Evolutionary conservation across 2,113 vertebrate species (phyloP).

Genomic region (Lampris megalopsis): DNA sequence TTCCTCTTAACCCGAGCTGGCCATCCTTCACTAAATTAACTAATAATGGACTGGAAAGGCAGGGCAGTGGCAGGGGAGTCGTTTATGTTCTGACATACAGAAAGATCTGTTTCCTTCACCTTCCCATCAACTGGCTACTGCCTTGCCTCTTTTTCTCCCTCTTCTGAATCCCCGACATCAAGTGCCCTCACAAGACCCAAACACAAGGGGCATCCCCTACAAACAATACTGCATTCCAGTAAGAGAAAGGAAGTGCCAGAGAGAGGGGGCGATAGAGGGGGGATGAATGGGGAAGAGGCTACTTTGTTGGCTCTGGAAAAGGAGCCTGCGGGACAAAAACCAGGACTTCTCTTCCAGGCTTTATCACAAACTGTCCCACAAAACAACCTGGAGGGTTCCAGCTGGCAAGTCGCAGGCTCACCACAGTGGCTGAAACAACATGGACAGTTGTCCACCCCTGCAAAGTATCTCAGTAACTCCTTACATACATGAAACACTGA

Average conservation of each 20-base stretch:
- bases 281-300: slow-evolving; percentile 44
- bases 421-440: neutral
- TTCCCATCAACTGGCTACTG: neutral
- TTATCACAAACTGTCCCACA: slow-evolving; percentile 1
- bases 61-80: neutral
- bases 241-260: slow-evolving; percentile 7
- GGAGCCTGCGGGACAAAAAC: slow-evolving; percentile 33
- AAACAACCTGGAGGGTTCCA: slow-evolving; percentile 9
- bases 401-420: neutral
- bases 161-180: slow-evolving; percentile 1
- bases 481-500: neutral
- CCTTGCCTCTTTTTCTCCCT: slow-evolving; percentile 23
- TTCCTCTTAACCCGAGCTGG: neutral
- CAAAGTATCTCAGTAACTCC: too few relatives aligned
- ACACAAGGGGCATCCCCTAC: slow-evolving; percentile 17
- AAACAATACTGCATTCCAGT: slow-evolving; percentile 58
- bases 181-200: neutral
- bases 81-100: neutral
- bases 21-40: too few relatives aligned
- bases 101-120: neutral
- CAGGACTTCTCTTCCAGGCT: slow-evolving; percentile 15
- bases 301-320: slow-evolving; percentile 37
- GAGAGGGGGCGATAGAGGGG: slow-evolving; percentile 5
- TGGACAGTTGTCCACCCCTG: neutral
- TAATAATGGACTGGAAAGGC: neutral